These are phyloP conservation scores for Strongylocentrotus purpuratus DNA, from an alignment of 35 echinoderm and acorn worm genomes.

Conservation along the genomic window DNA sequence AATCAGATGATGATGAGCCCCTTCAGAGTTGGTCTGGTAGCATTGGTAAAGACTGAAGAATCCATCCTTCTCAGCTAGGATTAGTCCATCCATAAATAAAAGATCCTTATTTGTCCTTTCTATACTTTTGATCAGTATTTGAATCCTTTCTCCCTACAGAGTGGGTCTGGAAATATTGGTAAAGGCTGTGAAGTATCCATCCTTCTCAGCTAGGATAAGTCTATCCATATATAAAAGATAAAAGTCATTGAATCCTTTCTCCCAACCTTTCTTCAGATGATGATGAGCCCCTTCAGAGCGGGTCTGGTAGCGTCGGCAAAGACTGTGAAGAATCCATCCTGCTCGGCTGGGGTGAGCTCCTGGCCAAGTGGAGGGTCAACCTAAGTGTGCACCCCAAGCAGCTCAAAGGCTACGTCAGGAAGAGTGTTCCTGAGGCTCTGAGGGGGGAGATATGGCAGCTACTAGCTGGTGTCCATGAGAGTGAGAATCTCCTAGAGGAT, in stretches of 20 bases:
- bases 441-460: slow-evolving; percentile 96
- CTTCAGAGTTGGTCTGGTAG: too few relatives aligned
- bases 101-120: too few relatives aligned
- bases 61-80: too few relatives aligned
- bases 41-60: too few relatives aligned
- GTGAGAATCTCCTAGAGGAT: slow-evolving; percentile 77
- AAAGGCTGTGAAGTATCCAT: neutral
- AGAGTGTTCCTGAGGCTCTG: slow-evolving; percentile 90
- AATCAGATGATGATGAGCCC: too few relatives aligned
- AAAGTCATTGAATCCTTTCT: too few relatives aligned
- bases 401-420: slow-evolving; percentile 76
- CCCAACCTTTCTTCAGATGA: slow-evolving; percentile 48
- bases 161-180: too few relatives aligned
- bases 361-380: slow-evolving; percentile 85
- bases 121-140: too few relatives aligned
- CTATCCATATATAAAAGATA: neutral
- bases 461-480: slow-evolving; percentile 86
- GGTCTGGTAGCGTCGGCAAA: slow-evolving; percentile 88
- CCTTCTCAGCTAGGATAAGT: neutral
- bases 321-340: slow-evolving; percentile 94
- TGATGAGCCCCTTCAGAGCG: slow-evolving; percentile 95
- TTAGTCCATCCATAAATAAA: too few relatives aligned
- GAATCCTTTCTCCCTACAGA: too few relatives aligned
- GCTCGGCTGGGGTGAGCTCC: slow-evolving; percentile 76
- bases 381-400: slow-evolving; percentile 79